Evolutionary conservation across 2,113 vertebrate species (phyloP), one percentile per base, ranked within the genome.

Genomic region (Calidris pygmaea): DNA sequence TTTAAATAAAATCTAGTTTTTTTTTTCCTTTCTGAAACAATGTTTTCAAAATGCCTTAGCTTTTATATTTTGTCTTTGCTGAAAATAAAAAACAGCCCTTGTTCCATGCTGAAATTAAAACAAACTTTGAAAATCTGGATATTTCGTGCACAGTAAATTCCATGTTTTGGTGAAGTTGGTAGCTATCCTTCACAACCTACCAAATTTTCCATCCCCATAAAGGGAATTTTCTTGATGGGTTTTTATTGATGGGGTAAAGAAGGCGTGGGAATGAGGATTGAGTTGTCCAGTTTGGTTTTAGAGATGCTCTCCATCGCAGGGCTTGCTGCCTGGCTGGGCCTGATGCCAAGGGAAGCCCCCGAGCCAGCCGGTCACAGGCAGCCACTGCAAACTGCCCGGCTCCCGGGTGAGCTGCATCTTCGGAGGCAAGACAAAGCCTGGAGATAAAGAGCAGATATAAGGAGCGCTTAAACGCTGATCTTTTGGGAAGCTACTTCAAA

Each of bases 401-500:
- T 86, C 63, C 67, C 4, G 4, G 7, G 34, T 55, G 91, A 84
- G 59, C 90, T 89, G 48, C 0, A 1, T 58, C 74, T 79, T 93
- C 55, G 3, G 2, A 63, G 37, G 68, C 72, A 83, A 83, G 75
- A 53, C 90, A 90, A 86, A 91, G 90, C 71, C 93, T 86, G 90
- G 52, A 95, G 90, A 90, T 88, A 94, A 90, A 77, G 72, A 72
- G 67, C 47, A 66, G 76, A 48, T 75, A 89, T 87, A 59, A 88
- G 47, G n/a, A 95, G 52, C 0, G 0, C 56, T 94, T 93, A 65
- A 93, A 53, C 43, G 41, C 35, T 68, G 72, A 72, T 95, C 88
- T 93, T 95, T 34, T 48, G 92, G 79, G 90, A 94, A 77, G 22
- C 65, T 92, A 90, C 76, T 91, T 97, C 92, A 90, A 94, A 90